Evolutionary conservation across 1,140 invertebrate genomes (phyloP), one percentile per base, ranked within the genome.

Genomic region (Acromyrmex echinatior): DNA sequence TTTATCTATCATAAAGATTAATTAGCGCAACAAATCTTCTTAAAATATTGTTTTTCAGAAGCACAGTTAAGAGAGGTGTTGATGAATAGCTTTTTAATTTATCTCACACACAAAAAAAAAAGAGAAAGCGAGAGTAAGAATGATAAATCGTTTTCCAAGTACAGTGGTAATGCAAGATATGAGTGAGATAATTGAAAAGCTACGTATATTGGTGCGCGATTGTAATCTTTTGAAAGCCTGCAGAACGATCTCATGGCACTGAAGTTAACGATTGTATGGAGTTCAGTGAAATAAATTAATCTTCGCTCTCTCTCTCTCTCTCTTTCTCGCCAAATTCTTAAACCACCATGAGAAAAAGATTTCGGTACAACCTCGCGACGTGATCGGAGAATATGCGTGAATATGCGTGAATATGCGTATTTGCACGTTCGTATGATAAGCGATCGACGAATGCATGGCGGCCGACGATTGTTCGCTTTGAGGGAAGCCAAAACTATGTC

Each of bases 401-500:
- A 39, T 31, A 31, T 31, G 28, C 28, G 28, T 28, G 25, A 25
- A 25, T 5, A 2, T 0, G 7, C 35, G 7, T 76, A 39, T 49
- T 39, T 10, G 56, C 45, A 18, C 45, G 18, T 18, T 79, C 31
- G 39, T n/a, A 2, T 3, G 56, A 28, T 81, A 77, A 86, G 70
- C 58, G 60, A 87, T 86, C 68, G 53, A 35, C 70, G 51, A 81
- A 63, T 39, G 18, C 58, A 60, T 35, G 60, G 28, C 31, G 5
- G 3, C 39, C 76, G 66, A 76, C 86, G 49, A 77, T 63, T 84
- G 49, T 51, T 58, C 63, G 56, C 71, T 89, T 78, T 35, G 31
- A 49, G 21, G 71, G 28, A 86, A 86, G 49, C 87, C 65, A 82
- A 90, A 90, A 90, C 84, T 90, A 86, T 89, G 88, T 89, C 88